Base-by-base conservation (phyloP, 2,888 invertebrate species). In the Timema cristinae region DNA sequence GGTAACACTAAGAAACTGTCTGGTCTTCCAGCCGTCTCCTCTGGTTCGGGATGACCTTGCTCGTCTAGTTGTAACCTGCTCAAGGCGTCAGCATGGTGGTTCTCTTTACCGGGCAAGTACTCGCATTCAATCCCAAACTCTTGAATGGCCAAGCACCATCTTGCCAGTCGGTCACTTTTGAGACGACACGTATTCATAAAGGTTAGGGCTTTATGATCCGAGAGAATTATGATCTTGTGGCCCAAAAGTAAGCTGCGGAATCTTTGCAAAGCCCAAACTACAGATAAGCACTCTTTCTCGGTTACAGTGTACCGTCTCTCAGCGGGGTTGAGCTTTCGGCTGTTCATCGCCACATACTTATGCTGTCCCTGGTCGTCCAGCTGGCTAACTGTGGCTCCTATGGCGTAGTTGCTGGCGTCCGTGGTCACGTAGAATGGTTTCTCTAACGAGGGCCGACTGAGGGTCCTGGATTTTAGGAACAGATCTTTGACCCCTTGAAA, bases 321-420 rank as follows among this genome's bases (percentile, higher is more conserved):
- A 9, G 50, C 50, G 7, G n/a, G n/a, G 15, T 48, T 13, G 16
- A 67, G 15, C 10, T 5, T 11, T n/a, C 67, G 47, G 67, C 67
- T 67, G 8, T 16, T 10, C 50, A 67, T 50, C 16, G 67, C 49
- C 10, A 67, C 6, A 10, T 11, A 6, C n/a, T n/a, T 13, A 10
- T 48, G 9, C 6, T 67, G 9, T 15, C 67, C 67, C 8, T n/a
- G 6, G 10, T 67, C 67, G 49, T 48, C 50, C 7, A 48, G 7
- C 8, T 68, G 76, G 47, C 61, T 67, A 9, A 74, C 54, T 4
- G 73, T 72, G 0, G 74, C 73, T 8, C 75, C 76, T 8, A 75
- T 54, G 13, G 75, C 78, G 10, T 47, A 51, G 71, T 76, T 72
- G 7, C 72, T 73, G 0, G 77, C 77, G 70, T 77, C 77, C 47